phyloP scores from a whole-genome alignment of 2,797 vertebrate genomes.

The Jordanella pulchra region DNA sequence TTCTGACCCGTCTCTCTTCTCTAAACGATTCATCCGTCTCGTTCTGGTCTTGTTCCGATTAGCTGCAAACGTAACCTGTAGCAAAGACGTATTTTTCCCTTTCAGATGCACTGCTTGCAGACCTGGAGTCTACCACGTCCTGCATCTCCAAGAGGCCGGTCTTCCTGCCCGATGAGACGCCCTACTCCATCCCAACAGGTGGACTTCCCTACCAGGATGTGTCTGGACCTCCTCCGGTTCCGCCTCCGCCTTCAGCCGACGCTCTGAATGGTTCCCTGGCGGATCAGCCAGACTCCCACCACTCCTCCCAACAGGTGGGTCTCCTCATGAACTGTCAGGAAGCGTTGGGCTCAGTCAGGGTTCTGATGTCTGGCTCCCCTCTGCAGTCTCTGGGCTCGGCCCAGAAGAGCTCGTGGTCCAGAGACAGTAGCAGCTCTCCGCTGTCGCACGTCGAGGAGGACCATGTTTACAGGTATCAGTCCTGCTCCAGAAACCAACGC shows the following conservation, averaged over 20 bases:
- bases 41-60: background rate
- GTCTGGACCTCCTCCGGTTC: constrained; percentile 86
- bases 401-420: constrained; percentile 84
- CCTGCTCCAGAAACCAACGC: background rate
- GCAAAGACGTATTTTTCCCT: background rate
- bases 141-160: constrained; percentile 94
- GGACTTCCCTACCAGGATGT: constrained; percentile 89
- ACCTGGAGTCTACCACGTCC: constrained; percentile 96
- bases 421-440: constrained; percentile 82
- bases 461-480: constrained; percentile 93
- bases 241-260: constrained; percentile 87
- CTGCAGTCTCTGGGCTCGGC: constrained; percentile 79
- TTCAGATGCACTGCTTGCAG: constrained; percentile 92
- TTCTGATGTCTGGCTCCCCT: constrained; percentile 13
- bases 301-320: constrained; percentile 87
- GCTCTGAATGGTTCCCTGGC: constrained; percentile 90
- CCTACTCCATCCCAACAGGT: constrained; percentile 92
- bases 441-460: constrained; percentile 88
- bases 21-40: background rate
- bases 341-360: background rate
- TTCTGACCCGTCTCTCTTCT: background rate
- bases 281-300: constrained; percentile 80
- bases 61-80: background rate
- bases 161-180: constrained; percentile 90
- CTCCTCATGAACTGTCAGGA: background rate